Conservation (phyloP, 2,888 invertebrate species). For the Nesidiocoris tenuis region DNA sequence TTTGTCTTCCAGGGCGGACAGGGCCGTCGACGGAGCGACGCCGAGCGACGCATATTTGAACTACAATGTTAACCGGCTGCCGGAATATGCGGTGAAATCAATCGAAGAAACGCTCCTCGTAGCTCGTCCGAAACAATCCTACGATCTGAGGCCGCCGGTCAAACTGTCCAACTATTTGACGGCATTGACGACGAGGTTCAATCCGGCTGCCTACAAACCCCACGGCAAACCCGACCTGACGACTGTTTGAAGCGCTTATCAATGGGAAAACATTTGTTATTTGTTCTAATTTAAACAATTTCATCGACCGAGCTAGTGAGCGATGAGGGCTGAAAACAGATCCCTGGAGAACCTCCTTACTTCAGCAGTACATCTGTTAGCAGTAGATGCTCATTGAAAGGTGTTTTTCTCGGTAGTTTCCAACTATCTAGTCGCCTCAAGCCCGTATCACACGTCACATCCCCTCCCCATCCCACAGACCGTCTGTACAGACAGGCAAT, state of each 20-base stretch:
- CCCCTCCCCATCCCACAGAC: too few species aligned
- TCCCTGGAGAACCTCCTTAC: too few species aligned
- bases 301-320: too few species aligned
- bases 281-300: too few species aligned
- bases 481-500: too few species aligned
- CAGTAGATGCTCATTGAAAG: too few species aligned
- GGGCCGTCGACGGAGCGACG: constrained; percentile 26
- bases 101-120: constrained; percentile 62
- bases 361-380: too few species aligned
- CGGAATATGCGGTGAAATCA: constrained; percentile 62
- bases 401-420: too few species aligned
- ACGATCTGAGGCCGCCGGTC: constrained; percentile 50
- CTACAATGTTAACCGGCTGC: constrained; percentile 57
- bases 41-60: constrained; percentile 49
- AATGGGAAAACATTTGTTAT: background rate
- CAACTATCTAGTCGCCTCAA: too few species aligned
- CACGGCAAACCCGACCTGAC: constrained; percentile 27
- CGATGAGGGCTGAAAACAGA: too few species aligned
- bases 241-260: constrained; percentile 6
- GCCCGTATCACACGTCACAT: too few species aligned
- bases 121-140: constrained; percentile 50
- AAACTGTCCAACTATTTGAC: constrained; percentile 37
- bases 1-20: constrained; percentile 27
- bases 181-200: constrained; percentile 36
- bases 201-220: constrained; percentile 25